Percentiles rank a stretch among this genome's conserved stretches.
Conservation (phyloP, 2,113 vertebrate species). For the Microcebus murinus region DNA sequence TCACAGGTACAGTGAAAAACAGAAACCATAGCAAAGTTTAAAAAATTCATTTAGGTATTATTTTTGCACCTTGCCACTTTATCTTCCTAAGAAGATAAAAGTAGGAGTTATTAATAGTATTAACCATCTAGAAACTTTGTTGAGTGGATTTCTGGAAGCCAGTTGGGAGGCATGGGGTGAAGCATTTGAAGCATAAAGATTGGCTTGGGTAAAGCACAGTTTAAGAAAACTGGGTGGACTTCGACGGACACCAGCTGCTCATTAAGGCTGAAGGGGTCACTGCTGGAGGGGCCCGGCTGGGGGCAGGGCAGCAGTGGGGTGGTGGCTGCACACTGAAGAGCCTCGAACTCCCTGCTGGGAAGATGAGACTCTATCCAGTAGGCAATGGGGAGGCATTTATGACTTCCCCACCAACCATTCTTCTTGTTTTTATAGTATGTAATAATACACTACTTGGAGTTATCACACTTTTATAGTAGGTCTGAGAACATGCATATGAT, state of each 20-base stretch:
- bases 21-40: background rate
- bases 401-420: background rate
- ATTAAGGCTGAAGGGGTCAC: background rate
- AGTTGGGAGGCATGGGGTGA: background rate
- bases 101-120: background rate
- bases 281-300: background rate
- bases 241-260: too few species aligned
- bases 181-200: background rate
- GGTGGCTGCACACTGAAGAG: background rate
- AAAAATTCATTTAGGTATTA: background rate
- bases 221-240: background rate
- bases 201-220: background rate
- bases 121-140: background rate
- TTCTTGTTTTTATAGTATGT: background rate
- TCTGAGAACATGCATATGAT: background rate
- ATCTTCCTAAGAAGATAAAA: background rate
- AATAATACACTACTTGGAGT: background rate
- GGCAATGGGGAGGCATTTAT: background rate
- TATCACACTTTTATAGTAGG: background rate
- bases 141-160: constrained; percentile 38
- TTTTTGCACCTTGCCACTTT: background rate
- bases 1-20: background rate
- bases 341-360: background rate
- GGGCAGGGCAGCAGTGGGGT: background rate
- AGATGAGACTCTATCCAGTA: background rate